A percentile compares a stretch with the other conserved stretches of the same genome.
phyloP scores from a whole-genome alignment of 2,888 invertebrate genomes.

The Apotomis capreana region DNA sequence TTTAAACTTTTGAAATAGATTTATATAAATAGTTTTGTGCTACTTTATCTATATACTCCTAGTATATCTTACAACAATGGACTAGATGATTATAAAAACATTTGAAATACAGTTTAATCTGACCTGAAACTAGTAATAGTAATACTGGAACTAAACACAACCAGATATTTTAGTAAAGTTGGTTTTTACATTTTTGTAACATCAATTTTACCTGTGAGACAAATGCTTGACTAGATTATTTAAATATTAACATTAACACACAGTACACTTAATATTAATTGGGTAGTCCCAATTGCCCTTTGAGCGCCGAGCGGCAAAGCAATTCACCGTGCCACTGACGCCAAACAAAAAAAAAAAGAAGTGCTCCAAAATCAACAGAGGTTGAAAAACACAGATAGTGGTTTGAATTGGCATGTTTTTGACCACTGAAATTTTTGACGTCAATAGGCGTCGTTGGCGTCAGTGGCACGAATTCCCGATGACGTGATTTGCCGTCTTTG shows the following conservation, averaged over 20 bases:
- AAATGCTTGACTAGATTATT: slow-evolving; percentile 35
- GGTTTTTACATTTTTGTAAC: not conserved
- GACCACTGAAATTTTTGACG: no score
- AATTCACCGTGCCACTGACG: no score
- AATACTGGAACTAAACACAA: slow-evolving; percentile 29
- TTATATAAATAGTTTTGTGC: slow-evolving; percentile 23
- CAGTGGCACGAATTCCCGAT: no score
- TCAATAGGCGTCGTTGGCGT: no score
- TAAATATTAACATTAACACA: slow-evolving; percentile 24
- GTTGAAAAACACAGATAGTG: no score
- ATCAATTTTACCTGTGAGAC: not conserved
- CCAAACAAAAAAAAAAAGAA: no score
- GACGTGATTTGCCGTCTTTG: no score
- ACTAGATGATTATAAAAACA: slow-evolving; percentile 27
- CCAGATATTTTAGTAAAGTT: slow-evolving; percentile 3
- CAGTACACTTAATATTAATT: slow-evolving; percentile 21
- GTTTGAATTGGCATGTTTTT: no score
- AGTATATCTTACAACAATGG: slow-evolving; percentile 13
- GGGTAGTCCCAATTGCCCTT: slow-evolving; percentile 15
- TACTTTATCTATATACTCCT: not conserved
- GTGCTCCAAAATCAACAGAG: no score
- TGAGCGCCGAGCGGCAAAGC: no score
- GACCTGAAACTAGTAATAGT: slow-evolving; percentile 4
- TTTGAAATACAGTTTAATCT: slow-evolving; percentile 2
- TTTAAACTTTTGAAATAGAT: not conserved